phyloP scores from a whole-genome alignment of 1,140 invertebrate genomes.

The Stegodyphus dumicola region DNA sequence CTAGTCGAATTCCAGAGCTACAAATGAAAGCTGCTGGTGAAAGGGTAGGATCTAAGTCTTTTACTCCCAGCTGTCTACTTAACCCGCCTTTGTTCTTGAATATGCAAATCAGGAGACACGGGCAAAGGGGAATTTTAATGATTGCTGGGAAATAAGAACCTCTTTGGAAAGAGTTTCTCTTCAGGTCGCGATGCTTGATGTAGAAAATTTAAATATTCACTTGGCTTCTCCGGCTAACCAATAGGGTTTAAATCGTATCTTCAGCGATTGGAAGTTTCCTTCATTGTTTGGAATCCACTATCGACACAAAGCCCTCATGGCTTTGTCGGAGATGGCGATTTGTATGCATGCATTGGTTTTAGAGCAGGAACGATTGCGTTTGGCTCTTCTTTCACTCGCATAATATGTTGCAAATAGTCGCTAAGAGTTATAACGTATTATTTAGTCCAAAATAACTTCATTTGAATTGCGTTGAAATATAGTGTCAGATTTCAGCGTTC shows the following conservation, averaged over 20 bases:
- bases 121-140: constrained; percentile 58
- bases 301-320: constrained; percentile 26
- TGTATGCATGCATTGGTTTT: too few relatives aligned
- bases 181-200: constrained; percentile 47
- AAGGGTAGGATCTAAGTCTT: constrained; percentile 52
- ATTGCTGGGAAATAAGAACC: constrained; percentile 56
- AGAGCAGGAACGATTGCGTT: too few relatives aligned
- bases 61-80: constrained; percentile 57
- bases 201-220: constrained; percentile 59
- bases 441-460: too few relatives aligned
- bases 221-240: constrained; percentile 51
- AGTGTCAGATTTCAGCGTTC: too few relatives aligned
- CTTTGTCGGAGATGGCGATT: background rate
- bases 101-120: constrained; percentile 58
- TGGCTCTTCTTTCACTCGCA: too few relatives aligned
- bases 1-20: constrained; percentile 51
- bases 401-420: too few relatives aligned
- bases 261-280: constrained; percentile 54
- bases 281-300: constrained; percentile 46
- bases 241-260: constrained; percentile 57
- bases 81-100: constrained; percentile 59
- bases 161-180: constrained; percentile 47
- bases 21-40: constrained; percentile 57
- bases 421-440: too few relatives aligned
- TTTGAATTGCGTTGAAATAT: too few relatives aligned